Percentiles rank a stretch among this genome's conserved stretches.
Evolutionary conservation across 2,888 invertebrate genomes (phyloP).

Genomic region (Drosophila bunnanda): DNA sequence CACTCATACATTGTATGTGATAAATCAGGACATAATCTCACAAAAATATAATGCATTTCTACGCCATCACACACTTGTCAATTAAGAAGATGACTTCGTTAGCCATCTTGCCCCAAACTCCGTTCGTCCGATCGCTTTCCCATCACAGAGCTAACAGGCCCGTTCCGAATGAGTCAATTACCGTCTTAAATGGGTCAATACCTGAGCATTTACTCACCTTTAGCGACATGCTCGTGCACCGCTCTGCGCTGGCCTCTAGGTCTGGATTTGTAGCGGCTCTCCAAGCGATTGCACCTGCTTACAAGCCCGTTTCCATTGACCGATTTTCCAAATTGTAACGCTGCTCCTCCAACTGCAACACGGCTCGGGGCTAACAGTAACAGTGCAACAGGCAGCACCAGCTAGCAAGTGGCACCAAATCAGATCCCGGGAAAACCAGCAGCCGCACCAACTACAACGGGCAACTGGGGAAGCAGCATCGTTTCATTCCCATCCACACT

Average conservation of each 20-base stretch:
- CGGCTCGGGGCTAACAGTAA: slow-evolving; percentile 56
- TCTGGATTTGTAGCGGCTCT: slow-evolving; percentile 23
- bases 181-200: slow-evolving; percentile 53
- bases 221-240: slow-evolving; percentile 65
- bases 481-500: slow-evolving; percentile 31
- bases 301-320: slow-evolving; percentile 74
- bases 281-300: slow-evolving; percentile 66
- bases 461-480: slow-evolving; percentile 28
- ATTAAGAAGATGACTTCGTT: background rate
- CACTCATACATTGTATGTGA: background rate
- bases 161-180: slow-evolving; percentile 28
- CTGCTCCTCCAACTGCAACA: slow-evolving; percentile 38
- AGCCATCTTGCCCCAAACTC: background rate
- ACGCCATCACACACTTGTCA: background rate
- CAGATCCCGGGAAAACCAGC: slow-evolving; percentile 49
- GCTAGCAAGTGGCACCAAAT: slow-evolving; percentile 56
- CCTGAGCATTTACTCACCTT: slow-evolving; percentile 65
- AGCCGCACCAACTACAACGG: slow-evolving; percentile 28
- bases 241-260: slow-evolving; percentile 25
- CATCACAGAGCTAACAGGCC: slow-evolving; percentile 14
- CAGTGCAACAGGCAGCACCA: slow-evolving; percentile 36
- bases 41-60: background rate
- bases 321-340: slow-evolving; percentile 69
- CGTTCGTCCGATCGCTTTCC: background rate
- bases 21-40: background rate